Conservation (phyloP, 2,113 vertebrate genomes). For the Xenopus tropicalis region UCB_Xtro_10.0 CM004448.2:103374501-103375000, state of each 20-base stretch:
- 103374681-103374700: not conserved
- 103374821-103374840: conserved; percentile 42
- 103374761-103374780: conserved; percentile 40
- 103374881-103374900: no score
- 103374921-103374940: no score
- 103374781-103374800: conserved; percentile 48
- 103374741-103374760: conserved; percentile 29
- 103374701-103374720: no score
- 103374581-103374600: conserved; percentile 78
- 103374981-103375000: no score
- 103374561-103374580: conserved; percentile 78
- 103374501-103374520: conserved; percentile 80
- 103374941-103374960: no score
- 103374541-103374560: conserved; percentile 73
- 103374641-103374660: not conserved
- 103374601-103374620: conserved; percentile 58
- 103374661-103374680: not conserved
- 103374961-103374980: no score
- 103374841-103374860: conserved; percentile 54
- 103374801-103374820: not conserved
- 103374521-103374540: conserved; percentile 79
- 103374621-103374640: not conserved
- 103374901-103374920: no score
- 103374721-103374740: conserved; percentile 52
- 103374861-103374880: no score